Evolutionary conservation across 1,140 invertebrate species (phyloP).

Genomic region (Monomorium pharaonis): DNA sequence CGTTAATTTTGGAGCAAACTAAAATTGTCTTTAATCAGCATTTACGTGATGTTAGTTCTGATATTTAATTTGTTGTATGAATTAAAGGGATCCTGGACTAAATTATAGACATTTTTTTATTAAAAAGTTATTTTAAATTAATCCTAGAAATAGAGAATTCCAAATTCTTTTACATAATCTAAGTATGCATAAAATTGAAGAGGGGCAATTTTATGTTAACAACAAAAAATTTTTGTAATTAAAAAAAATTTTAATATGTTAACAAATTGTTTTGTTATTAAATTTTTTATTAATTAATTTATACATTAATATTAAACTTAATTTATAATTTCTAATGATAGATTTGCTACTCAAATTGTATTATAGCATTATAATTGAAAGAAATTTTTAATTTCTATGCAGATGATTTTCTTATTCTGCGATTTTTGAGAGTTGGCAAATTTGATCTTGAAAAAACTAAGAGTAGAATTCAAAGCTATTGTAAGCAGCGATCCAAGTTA

Average conservation of each 20-base stretch:
- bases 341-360: neutral
- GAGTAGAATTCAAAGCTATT: slow-evolving; percentile 86
- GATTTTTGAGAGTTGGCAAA: slow-evolving; percentile 88
- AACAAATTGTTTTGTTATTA: no score
- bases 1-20: neutral
- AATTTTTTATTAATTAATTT: no score
- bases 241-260: no score
- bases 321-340: neutral
- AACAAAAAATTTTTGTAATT: no score
- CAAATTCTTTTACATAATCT: no score
- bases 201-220: no score
- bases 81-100: no score
- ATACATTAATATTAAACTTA: neutral
- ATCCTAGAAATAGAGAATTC: no score
- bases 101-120: no score
- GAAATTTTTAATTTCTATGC: slow-evolving; percentile 15
- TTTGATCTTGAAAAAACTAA: slow-evolving; percentile 87
- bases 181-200: no score
- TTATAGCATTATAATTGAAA: neutral
- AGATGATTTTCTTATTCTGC: slow-evolving; percentile 86
- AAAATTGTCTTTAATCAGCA: neutral
- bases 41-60: neutral
- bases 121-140: no score
- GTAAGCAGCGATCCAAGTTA: slow-evolving; percentile 84
- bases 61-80: neutral